Base-by-base conservation (phyloP, 2,888 invertebrate genomes). In the Sminthurides aquaticus region DNA sequence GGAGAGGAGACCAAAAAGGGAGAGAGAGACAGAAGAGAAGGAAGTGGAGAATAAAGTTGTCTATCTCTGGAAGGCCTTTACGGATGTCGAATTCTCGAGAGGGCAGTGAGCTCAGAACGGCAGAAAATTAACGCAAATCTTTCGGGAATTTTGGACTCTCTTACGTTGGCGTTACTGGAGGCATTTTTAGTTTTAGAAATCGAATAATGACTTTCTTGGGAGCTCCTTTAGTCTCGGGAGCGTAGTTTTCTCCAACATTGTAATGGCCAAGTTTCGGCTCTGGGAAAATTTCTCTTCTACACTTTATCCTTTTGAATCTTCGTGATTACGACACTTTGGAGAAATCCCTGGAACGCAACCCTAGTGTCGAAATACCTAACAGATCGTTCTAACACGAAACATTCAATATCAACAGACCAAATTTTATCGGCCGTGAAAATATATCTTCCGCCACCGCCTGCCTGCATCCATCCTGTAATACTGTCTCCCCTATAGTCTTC, bases 41-140 rank as follows among this genome's bases (percentile, higher is more conserved):
- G 58, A 63, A 65, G 62, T 54, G 65, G 60, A 65, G 63, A 66
- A 64, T 64, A 64, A 67, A 69, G 68, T 68, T 66, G 68, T 68
- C 67, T 69, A 67, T 63, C 61, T 63, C 63, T 69, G 67, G 69
- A 73, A 70, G 72, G 71, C 67, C 71, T 71, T 73, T 73, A 62
- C 71, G 70, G 73, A 71, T 71, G 73, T 73, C 66, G 70, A 73
- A 72, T 81, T 81, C 85, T 82, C 84, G 76, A 73, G 84, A 80
- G 85, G 81, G 84, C 83, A 84, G 81, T 86, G 84, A 85, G 85
- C 85, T 84, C 85, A 85, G 85, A 85, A 85, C 85, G 85, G 85
- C 85, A 85, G 85, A 86, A 86, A 86, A 86, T 86, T 85, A 85
- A 85, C 85, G 84, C 82, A 82, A 81, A 71, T 69, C 73, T 71